These are phyloP conservation scores for Magallana ariakensis DNA, from an alignment of 1,140 invertebrate genomes.

Conservation along the genomic window DNA sequence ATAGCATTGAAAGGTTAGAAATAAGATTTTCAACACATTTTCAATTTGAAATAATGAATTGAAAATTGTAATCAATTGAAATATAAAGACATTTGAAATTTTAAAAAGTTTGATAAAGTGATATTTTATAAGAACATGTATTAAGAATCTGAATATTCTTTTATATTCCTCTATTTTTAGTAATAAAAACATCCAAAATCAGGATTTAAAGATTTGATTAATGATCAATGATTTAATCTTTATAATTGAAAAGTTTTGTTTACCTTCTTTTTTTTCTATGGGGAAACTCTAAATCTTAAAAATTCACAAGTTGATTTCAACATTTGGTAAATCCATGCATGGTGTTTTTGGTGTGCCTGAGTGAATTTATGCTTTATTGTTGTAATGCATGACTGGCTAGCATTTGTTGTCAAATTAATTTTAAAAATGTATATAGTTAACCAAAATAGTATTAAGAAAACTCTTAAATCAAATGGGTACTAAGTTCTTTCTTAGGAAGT, in stretches of 20 bases:
- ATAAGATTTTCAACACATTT: not conserved
- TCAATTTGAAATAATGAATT: too few species aligned
- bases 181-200: not conserved
- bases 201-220: not conserved
- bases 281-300: not conserved
- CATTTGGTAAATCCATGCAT: not conserved
- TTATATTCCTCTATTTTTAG: not conserved
- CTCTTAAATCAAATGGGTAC: too few species aligned
- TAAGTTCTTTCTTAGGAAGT: too few species aligned
- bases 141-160: too few species aligned
- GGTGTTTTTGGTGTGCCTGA: not conserved
- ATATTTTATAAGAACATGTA: too few species aligned
- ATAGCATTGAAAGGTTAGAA: not conserved
- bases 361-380: not conserved
- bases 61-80: too few species aligned
- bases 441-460: too few species aligned
- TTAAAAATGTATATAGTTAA: too few species aligned
- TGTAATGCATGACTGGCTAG: slow-evolving; percentile 9
- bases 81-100: too few species aligned
- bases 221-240: not conserved
- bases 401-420: too few species aligned
- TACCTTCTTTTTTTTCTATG: not conserved
- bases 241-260: not conserved
- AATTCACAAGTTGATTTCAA: not conserved
- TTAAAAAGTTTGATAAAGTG: too few species aligned